Evolutionary conservation across 1,140 invertebrate genomes (phyloP), one percentile per base, ranked within the genome.

Genomic region (Ostrea denselamellosa): DNA sequence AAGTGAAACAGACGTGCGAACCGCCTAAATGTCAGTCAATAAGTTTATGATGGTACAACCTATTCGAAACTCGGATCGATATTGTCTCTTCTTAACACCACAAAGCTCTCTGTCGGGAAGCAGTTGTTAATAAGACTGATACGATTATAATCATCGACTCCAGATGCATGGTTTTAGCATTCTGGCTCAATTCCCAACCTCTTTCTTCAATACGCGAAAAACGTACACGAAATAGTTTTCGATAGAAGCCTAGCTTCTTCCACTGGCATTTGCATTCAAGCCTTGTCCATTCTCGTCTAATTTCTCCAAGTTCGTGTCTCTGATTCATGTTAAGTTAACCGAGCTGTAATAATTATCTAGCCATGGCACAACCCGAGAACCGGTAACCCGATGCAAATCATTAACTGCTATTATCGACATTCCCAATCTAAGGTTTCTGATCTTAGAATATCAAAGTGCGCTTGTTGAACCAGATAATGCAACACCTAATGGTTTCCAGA

Each of bases 391-490:
- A 77, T 77, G 68, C 68, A 77, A 77, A 77, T 77, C 68, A 77
- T 77, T 77, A 77, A 77, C 68, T 77, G 68, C 68, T 77, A 77
- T 77, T 77, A 77, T 77, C 68, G 68, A 77, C 68, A 77, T 77
- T 77, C 68, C 68, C 22, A 77, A 77, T 77, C 68, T 77, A 77
- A 77, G 68, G 68, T 77, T 77, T 77, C 68, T 77, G 68, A 77
- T 77, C 68, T 77, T 77, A 77, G 68, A 77, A 77, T 77, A 77
- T 77, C 68, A 77, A 77, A 77, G 68, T 77, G 68, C 68, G 68
- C 68, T 77, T 77, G 68, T 77, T 77, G 68, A 77, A 77, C 68
- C 68, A 77, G 68, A 77, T 77, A 77, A 77, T 77, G 68, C 68
- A 77, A 77, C 68, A 77, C 68, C 68, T 77, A 77, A 77, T 77